Conservation (phyloP, 2,888 invertebrate genomes). For the Pinctada fucata region DNA sequence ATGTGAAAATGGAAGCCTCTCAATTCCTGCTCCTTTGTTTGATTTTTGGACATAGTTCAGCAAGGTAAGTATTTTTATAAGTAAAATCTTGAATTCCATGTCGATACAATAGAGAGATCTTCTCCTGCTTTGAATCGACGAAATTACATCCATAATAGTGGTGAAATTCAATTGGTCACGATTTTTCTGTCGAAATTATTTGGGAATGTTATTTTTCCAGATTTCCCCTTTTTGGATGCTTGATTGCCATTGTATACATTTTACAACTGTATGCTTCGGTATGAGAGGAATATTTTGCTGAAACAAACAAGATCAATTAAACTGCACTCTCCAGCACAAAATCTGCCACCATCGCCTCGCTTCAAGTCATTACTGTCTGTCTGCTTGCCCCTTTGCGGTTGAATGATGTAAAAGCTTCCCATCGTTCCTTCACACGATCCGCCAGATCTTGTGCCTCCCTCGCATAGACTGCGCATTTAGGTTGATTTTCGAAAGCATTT, state of each 20-base stretch:
- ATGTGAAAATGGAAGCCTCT: slow-evolving; percentile 51
- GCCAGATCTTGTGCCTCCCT: slow-evolving; percentile 39
- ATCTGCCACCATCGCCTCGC: slow-evolving; percentile 46
- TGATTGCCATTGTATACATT: slow-evolving; percentile 41
- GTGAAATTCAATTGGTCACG: slow-evolving; percentile 37
- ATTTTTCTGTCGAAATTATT: slow-evolving; percentile 41
- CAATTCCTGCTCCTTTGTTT: slow-evolving; percentile 46
- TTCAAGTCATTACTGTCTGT: slow-evolving; percentile 42
- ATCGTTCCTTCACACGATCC: slow-evolving; percentile 39
- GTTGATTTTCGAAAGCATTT: slow-evolving; percentile 22
- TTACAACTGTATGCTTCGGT: slow-evolving; percentile 45
- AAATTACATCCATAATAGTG: slow-evolving; percentile 50
- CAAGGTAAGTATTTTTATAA: slow-evolving; percentile 51
- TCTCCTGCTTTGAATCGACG: slow-evolving; percentile 45
- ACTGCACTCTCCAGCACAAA: slow-evolving; percentile 44
- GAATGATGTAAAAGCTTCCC: slow-evolving; percentile 49
- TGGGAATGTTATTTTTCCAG: slow-evolving; percentile 48
- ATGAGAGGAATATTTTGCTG: slow-evolving; percentile 42
- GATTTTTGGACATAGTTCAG: slow-evolving; percentile 42
- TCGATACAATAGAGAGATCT: slow-evolving; percentile 46
- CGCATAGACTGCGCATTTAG: slow-evolving; percentile 28
- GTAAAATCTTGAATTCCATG: slow-evolving; percentile 56
- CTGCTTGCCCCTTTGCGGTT: slow-evolving; percentile 41
- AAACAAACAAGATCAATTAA: slow-evolving; percentile 48
- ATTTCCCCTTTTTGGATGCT: slow-evolving; percentile 37